These are phyloP conservation scores for Blastomussa wellsi DNA, from an alignment of 92 coral and sea anemone species.

Conservation along the genomic window DNA sequence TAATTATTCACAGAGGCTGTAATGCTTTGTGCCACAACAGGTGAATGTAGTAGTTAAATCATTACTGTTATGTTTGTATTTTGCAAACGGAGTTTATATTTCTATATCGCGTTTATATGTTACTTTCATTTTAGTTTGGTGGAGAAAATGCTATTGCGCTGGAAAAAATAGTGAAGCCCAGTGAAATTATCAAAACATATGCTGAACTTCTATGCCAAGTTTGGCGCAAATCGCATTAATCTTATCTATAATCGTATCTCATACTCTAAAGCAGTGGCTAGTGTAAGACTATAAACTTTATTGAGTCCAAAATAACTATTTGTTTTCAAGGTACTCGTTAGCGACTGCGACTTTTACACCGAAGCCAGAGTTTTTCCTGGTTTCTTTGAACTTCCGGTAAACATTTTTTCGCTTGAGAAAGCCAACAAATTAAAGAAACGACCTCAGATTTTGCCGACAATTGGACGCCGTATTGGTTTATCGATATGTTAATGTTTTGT, in stretches of 20 bases:
- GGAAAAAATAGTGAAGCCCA: background rate
- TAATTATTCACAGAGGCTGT: background rate
- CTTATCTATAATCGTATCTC: background rate
- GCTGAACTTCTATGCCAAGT: background rate
- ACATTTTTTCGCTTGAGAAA: background rate
- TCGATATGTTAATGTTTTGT: background rate
- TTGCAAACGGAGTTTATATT: background rate
- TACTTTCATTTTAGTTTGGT: background rate
- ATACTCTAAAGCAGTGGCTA: background rate
- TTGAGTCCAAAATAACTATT: background rate
- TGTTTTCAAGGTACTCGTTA: background rate
- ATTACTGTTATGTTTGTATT: conserved; percentile 20
- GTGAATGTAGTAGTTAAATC: conserved; percentile 10
- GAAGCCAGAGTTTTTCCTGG: background rate
- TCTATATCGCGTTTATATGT: background rate
- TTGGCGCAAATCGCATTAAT: background rate
- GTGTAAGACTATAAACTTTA: background rate
- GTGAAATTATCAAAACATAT: too few species aligned
- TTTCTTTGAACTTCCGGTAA: background rate
- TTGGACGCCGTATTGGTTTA: background rate
- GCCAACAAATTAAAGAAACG: background rate
- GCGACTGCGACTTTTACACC: background rate
- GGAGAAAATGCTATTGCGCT: background rate
- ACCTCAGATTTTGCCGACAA: background rate
- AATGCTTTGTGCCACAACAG: background rate